Base-by-base conservation (phyloP, 23 tunicate genomes). In the Diplosoma virens region DNA sequence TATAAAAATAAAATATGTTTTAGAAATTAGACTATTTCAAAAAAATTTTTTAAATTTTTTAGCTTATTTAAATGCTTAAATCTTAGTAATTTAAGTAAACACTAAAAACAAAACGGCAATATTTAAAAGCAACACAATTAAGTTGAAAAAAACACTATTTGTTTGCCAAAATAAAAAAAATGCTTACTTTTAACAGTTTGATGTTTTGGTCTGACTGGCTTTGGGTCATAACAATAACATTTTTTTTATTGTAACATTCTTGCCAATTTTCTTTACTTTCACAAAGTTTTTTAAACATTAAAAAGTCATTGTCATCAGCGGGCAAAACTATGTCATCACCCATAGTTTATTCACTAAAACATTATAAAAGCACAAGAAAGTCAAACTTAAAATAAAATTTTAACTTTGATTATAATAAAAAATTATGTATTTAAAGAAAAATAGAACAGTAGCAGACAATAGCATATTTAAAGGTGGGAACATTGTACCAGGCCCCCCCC, bases 221-320 rank as follows among this genome's bases (percentile, higher is more conserved):
- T 59, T 63, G 88, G 18, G 97, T 92, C 14, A 79, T 65, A 2
- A 92, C 97, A 7, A 48, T 25, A 33, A 81, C 76, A 67, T 88
- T 88, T 76, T 92, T 92, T 71, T 92, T 92, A 58, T 70, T 85
- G 59, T 85, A 92, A 22, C 82, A 73, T 56, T 67, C 84, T 18
- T 36, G 33, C 92, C 92, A 92, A 28, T 67, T 59, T 46, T 85
- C 86, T 23, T 69, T 70, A 0, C 69, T 72, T 70, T 80, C 79
- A 73, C 90, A 85, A 67, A 92, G n/a, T 14, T 66, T 33, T 59
- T 85, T 92, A 71, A 92, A 92, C 18, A 76, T 72, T 23, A 48
- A 28, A 75, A 92, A 92, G 55, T 81, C 77, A 33, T 74, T 65
- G 50, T 92, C 97, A 81, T 92, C 97, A 22, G 97, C 97, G 37